Conservation (phyloP, 2,113 vertebrate genomes). For the Typhlomys cinereus region DNA sequence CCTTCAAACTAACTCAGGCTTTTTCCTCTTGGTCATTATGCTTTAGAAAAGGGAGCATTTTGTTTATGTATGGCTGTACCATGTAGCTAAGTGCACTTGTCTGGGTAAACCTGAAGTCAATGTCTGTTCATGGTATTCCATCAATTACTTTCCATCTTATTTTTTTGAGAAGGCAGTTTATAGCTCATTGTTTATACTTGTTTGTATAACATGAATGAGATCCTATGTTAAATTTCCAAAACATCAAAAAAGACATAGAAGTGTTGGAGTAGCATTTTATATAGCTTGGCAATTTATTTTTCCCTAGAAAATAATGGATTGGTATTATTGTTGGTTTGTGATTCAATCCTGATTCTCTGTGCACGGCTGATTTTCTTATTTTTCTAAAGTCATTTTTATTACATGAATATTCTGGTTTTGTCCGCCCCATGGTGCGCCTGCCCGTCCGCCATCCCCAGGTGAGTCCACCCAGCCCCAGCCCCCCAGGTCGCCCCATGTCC, state of each 20-base stretch:
- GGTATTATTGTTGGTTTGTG: constrained; percentile 8
- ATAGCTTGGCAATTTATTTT: constrained; percentile 48
- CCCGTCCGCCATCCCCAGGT: too few relatives aligned
- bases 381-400: constrained; percentile 30
- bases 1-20: not conserved
- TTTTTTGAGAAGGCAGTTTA: not conserved
- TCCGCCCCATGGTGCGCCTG: too few relatives aligned
- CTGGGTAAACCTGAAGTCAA: not conserved
- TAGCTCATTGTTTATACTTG: not conserved
- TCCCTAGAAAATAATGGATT: not conserved
- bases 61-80: not conserved
- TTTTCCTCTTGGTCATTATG: not conserved
- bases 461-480: too few relatives aligned
- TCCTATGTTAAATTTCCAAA: not conserved
- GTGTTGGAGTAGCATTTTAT: constrained; percentile 9
- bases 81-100: not conserved
- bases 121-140: not conserved
- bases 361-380: constrained; percentile 36
- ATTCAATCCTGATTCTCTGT: constrained; percentile 30
- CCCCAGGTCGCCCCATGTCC: too few relatives aligned
- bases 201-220: not conserved
- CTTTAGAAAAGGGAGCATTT: not conserved
- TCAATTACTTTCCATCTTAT: not conserved
- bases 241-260: not conserved
- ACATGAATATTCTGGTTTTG: not conserved